Percentiles rank a stretch among this genome's conserved stretches.
These are phyloP conservation scores for Meteorus cinctellus DNA, from an alignment of 2,888 invertebrate species.

Conservation along the genomic window DNA sequence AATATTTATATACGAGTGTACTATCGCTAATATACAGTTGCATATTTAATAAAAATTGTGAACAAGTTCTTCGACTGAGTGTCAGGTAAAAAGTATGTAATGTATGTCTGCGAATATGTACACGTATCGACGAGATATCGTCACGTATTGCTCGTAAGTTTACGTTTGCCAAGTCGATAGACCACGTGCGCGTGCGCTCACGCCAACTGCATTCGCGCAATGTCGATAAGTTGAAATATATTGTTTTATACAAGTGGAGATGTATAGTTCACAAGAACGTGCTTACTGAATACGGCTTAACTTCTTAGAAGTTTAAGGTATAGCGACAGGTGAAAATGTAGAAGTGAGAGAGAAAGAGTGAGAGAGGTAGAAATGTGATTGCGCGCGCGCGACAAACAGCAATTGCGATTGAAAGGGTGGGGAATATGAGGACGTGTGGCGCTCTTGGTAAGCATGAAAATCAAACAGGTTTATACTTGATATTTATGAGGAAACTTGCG, in stretches of 20 bases:
- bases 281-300: not conserved
- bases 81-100: conserved; percentile 3
- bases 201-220: not conserved
- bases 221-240: conserved; percentile 3
- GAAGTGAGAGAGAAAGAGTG: not conserved
- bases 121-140: not conserved
- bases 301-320: not conserved
- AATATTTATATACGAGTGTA: no score
- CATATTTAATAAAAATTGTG: not conserved
- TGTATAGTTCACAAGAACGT: not conserved
- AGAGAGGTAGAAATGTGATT: not conserved
- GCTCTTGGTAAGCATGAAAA: not conserved
- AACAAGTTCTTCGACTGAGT: not conserved
- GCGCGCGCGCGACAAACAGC: conserved; percentile 7
- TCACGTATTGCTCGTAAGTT: conserved; percentile 7
- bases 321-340: not conserved
- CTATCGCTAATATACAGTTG: not conserved
- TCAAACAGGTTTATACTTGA: not conserved
- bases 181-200: not conserved
- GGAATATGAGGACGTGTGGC: not conserved
- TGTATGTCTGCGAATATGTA: not conserved
- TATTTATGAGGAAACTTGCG: not conserved
- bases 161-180: not conserved
- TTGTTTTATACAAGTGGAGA: conserved; percentile 13
- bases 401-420: not conserved